Evolutionary conservation across 1,140 invertebrate species (phyloP).

Genomic region (Pseudomyrmex sp.): DNA sequence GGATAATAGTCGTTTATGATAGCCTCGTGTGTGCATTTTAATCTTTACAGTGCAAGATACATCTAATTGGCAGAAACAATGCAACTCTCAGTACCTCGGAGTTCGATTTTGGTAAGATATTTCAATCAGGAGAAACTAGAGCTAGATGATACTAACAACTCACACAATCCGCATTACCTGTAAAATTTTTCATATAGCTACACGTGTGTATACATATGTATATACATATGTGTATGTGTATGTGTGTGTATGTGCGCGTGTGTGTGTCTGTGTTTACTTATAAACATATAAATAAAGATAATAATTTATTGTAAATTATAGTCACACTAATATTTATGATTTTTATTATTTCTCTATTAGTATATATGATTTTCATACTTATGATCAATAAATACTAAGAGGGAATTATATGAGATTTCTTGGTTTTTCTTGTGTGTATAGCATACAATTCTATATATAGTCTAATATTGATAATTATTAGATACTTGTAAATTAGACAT

Average conservation of each 20-base stretch:
- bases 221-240: background rate
- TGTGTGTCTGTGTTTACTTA: background rate
- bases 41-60: background rate
- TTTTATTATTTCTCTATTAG: background rate
- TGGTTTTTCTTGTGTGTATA: background rate
- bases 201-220: no score
- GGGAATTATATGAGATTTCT: background rate
- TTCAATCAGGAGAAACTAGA: no score
- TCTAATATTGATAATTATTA: background rate
- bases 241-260: background rate
- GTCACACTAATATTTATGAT: background rate
- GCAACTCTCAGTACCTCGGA: no score
- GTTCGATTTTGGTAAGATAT: no score
- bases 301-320: background rate
- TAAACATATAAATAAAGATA: background rate
- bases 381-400: background rate
- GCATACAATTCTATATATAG: background rate
- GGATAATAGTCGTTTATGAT: slow-evolving; percentile 6
- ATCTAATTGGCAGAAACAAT: no score
- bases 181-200: no score
- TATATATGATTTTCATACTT: background rate
- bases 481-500: background rate
- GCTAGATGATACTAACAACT: no score
- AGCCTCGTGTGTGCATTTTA: background rate
- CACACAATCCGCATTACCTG: no score